Evolutionary conservation across 2,113 vertebrate species (phyloP), one percentile per base, ranked within the genome.

Genomic region (Channa maculata): DNA sequence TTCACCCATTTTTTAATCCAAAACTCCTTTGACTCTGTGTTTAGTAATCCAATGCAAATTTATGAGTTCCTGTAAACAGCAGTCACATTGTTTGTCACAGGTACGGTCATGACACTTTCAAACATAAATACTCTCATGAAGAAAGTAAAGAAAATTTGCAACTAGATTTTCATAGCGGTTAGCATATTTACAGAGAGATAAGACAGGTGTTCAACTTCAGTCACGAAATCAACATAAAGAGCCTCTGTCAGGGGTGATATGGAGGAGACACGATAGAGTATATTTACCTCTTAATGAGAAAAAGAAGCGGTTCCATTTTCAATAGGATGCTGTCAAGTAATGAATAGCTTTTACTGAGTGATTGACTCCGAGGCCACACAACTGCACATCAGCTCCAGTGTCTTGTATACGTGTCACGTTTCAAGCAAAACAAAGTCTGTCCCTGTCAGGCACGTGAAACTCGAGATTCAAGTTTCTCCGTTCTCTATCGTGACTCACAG

Each of bases 101-200:
- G 59, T 43, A 8, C 67, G 45, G 24, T 54, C 14, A 64, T 36
- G 59, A 37, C 33, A 57, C 13, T 46, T 6, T 24, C 48, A 73
- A 58, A 79, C 54, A 77, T 12, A 62, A 61, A 67, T 38, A 37
- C 9, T 8, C 7, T 39, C 58, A 49, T 53, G 9, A 58, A 77
- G 15, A 71, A 64, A n/a, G 5, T 33, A 34, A 15, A 4, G 12
- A 33, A 7, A 1, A 86, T 84, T 88, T 88, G 89, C 82, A 82
- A 78, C 12, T 14, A 46, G 7, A 72, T 88, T 83, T 88, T 72
- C 80, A 80, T 84, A 83, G 9, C 36, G 37, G 24, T 62, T 67
- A 71, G 53, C 75, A 68, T 61, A 73, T 85, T 70, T 33, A 10
- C 67, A 78, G 13, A 77, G 24, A 24, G 45, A 76, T 65, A 76